phyloP scores from a whole-genome alignment of 2,113 vertebrate genomes.

The Orthonyx spaldingii region DNA sequence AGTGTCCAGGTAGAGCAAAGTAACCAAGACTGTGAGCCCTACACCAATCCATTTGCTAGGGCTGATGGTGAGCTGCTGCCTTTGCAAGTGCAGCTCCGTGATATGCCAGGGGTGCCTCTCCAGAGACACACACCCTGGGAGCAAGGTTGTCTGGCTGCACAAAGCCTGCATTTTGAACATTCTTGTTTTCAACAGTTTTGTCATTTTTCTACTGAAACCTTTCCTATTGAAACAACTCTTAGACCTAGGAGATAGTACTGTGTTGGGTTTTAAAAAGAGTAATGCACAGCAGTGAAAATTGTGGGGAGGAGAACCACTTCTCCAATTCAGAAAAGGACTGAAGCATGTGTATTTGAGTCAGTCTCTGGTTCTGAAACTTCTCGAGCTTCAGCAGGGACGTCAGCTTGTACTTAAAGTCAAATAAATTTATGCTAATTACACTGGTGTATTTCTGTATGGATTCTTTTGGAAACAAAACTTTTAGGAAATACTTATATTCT shows the following conservation, averaged over 20 bases:
- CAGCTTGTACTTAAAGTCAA: not conserved
- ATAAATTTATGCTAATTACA: not conserved
- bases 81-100: not conserved
- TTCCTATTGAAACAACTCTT: not conserved
- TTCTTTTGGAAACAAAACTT: not conserved
- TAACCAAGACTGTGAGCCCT: accelerated
- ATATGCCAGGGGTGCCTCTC: not conserved
- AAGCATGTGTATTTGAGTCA: not conserved
- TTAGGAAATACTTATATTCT: not conserved
- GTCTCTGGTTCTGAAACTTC: not conserved
- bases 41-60: not conserved
- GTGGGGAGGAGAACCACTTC: not conserved
- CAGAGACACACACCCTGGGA: not conserved
- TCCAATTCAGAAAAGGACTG: not conserved
- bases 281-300: not conserved
- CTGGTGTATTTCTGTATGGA: not conserved
- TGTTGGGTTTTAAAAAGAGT: not conserved
- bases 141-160: not conserved
- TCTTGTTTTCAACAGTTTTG: not conserved
- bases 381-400: accelerated
- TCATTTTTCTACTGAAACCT: not conserved
- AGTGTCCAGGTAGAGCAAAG: not conserved
- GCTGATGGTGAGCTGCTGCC: not conserved
- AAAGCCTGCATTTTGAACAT: not conserved
- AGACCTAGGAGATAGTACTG: not conserved